Conservation (phyloP, 2,797 vertebrate genomes). For the Sebastes oblongus region DNA sequence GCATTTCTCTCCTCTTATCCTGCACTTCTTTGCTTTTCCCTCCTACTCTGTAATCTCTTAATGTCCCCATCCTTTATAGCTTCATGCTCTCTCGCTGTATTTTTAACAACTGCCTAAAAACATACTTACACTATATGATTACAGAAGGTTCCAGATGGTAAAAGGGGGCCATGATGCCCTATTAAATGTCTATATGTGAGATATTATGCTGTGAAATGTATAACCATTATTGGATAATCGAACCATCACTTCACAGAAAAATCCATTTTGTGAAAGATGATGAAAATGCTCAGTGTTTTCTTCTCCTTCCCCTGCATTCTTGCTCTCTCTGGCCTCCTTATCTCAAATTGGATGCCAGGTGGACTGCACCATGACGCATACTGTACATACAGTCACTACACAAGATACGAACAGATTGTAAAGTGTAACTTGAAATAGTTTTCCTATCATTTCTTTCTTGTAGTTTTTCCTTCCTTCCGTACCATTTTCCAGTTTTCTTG, state of each 20-base stretch:
- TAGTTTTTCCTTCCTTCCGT: neutral
- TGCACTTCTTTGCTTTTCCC: neutral
- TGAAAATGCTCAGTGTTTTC: neutral
- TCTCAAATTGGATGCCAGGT: constrained; percentile 14
- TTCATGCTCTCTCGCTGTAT: neutral
- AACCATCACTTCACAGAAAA: neutral
- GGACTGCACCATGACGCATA: neutral
- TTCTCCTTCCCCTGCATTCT: neutral
- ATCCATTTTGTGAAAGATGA: neutral
- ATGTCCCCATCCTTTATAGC: constrained; percentile 1
- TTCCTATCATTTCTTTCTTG: neutral
- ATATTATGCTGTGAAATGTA: neutral
- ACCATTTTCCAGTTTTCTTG: neutral
- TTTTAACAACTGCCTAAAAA: neutral
- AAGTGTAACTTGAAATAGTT: neutral
- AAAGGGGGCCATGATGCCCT: neutral
- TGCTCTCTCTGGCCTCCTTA: neutral
- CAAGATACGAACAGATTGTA: neutral
- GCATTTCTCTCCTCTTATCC: neutral
- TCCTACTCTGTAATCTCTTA: neutral
- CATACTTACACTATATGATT: neutral
- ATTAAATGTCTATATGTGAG: neutral
- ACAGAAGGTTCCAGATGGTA: neutral
- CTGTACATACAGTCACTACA: neutral
- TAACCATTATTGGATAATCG: neutral